phyloP scores from a whole-genome alignment of 2,113 vertebrate species.

The Corythornis cristatus region DNA sequence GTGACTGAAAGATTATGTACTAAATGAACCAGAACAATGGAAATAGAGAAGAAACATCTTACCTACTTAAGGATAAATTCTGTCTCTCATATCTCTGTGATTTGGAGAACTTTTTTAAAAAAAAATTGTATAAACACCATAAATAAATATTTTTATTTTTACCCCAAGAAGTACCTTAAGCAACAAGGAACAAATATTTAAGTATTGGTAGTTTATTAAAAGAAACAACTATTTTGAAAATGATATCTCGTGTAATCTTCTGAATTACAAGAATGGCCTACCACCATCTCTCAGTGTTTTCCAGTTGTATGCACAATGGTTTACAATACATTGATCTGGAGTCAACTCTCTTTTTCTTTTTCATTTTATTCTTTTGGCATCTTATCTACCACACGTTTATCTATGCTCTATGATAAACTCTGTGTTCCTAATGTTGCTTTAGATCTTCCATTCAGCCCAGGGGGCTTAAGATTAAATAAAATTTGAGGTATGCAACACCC shows the following conservation, averaged over 20 bases:
- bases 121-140: background rate
- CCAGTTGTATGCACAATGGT: background rate
- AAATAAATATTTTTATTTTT: background rate
- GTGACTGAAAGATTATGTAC: background rate
- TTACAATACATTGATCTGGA: background rate
- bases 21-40: background rate
- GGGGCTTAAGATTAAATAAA: background rate
- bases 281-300: background rate
- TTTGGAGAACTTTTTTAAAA: background rate
- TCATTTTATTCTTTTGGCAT: background rate
- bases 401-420: background rate
- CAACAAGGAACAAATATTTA: background rate
- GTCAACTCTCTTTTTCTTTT: background rate
- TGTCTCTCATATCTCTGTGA: background rate
- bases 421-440: background rate
- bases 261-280: background rate
- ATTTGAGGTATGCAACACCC: background rate
- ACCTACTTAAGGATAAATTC: background rate
- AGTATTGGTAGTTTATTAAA: background rate
- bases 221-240: background rate
- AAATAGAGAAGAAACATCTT: background rate
- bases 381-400: background rate
- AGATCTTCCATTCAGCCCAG: background rate
- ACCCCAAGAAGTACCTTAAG: background rate
- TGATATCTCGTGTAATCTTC: background rate